These are phyloP conservation scores for Popillia japonica DNA, from an alignment of 1,140 invertebrate genomes.

Conservation along the genomic window DNA sequence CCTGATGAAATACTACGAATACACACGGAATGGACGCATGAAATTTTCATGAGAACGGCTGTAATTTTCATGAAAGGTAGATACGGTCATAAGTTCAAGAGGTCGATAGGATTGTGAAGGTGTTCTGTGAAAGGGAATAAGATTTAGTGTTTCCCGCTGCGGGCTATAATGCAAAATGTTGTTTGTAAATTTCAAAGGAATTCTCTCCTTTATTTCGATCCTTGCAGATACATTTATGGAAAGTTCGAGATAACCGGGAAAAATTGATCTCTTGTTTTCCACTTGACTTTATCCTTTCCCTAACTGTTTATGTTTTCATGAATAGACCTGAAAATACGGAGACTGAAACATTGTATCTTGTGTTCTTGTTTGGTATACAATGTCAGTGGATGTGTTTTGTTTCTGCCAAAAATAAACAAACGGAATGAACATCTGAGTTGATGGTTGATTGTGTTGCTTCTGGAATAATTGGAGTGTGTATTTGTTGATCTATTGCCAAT, in stretches of 20 bases:
- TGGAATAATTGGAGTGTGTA: no score
- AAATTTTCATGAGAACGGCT: constrained; percentile 18
- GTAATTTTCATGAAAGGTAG: constrained; percentile 24
- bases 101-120: constrained; percentile 8
- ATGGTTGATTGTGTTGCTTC: no score
- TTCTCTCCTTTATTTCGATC: neutral
- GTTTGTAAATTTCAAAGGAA: neutral
- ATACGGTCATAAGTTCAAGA: constrained; percentile 17
- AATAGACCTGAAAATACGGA: neutral
- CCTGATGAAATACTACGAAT: constrained; percentile 21
- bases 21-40: neutral
- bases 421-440: no score
- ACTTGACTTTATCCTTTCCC: no score
- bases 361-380: no score
- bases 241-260: neutral
- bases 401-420: no score
- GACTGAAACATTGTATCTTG: neutral
- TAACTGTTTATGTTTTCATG: no score
- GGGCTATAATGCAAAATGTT: constrained; percentile 7
- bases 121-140: neutral
- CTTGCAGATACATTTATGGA: neutral
- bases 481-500: no score
- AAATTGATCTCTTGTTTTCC: no score
- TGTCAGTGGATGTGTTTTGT: no score
- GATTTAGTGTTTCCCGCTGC: neutral